Conservation (phyloP, 2,888 invertebrate genomes). For the Acleris laterana region DNA sequence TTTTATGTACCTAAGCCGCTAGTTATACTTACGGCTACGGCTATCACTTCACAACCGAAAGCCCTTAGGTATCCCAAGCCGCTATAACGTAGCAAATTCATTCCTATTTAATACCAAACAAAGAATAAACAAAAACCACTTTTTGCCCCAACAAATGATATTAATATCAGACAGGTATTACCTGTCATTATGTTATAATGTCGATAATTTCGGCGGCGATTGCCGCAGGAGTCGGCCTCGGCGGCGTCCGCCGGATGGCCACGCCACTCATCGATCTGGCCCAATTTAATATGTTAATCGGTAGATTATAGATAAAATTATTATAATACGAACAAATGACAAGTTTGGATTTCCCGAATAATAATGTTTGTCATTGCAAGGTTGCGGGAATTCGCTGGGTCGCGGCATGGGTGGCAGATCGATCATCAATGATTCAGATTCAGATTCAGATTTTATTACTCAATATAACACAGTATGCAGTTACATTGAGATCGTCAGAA, state of each 20-base stretch:
- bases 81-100: not conserved
- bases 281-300: slow-evolving; percentile 39
- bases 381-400: too few species aligned
- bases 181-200: slow-evolving; percentile 8
- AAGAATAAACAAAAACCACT: slow-evolving; percentile 19
- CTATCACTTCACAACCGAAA: too few species aligned
- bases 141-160: slow-evolving; percentile 23
- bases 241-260: slow-evolving; percentile 68
- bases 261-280: slow-evolving; percentile 24
- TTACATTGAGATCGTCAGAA: too few species aligned
- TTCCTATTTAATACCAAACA: slow-evolving; percentile 1
- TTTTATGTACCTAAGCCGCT: too few species aligned
- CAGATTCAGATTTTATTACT: too few species aligned
- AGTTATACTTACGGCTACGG: too few species aligned
- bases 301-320: slow-evolving; percentile 40
- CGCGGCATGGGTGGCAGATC: too few species aligned
- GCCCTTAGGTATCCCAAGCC: too few species aligned
- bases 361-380: too few species aligned
- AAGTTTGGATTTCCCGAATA: slow-evolving; percentile 15
- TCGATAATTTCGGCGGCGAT: slow-evolving; percentile 19
- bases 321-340: slow-evolving; percentile 13
- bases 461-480: too few species aligned
- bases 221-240: slow-evolving; percentile 61
- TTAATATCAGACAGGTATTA: slow-evolving; percentile 27
- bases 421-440: too few species aligned